phyloP scores from a whole-genome alignment of 2,797 vertebrate genomes.

The Danio jaintianensis region DNA sequence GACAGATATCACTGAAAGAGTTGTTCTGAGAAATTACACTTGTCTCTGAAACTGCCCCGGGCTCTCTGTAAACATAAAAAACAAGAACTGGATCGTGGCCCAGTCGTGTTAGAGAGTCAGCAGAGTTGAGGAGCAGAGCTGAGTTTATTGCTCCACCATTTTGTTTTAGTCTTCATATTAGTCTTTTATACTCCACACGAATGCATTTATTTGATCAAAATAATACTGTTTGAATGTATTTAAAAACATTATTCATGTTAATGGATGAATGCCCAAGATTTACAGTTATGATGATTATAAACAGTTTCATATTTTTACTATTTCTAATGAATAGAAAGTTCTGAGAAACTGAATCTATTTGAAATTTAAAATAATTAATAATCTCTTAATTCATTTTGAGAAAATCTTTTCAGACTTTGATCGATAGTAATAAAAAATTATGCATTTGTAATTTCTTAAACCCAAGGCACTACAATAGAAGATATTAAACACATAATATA shows the following conservation, averaged over 20 bases:
- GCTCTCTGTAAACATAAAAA: background rate
- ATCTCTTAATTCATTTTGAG: no score
- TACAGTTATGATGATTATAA: background rate
- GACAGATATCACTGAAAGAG: slow-evolving; percentile 1
- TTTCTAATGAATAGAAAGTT: background rate
- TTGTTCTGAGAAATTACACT: slow-evolving; percentile 2
- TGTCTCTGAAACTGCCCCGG: background rate
- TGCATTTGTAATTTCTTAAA: no score
- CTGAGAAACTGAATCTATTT: background rate
- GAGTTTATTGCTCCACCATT: no score
- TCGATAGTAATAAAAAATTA: no score
- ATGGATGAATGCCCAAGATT: background rate
- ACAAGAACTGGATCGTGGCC: background rate
- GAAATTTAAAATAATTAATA: background rate
- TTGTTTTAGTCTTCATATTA: no score
- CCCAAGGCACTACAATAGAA: no score
- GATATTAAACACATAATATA: no score
- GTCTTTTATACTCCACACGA: background rate
- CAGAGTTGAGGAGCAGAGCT: background rate
- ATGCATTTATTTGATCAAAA: background rate
- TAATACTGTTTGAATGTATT: background rate
- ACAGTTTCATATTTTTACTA: background rate
- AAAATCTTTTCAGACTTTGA: no score
- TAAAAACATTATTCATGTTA: background rate
- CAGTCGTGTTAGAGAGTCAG: background rate